Base-by-base conservation (phyloP, 2,113 vertebrate genomes). In the Poecilia latipinna region DNA sequence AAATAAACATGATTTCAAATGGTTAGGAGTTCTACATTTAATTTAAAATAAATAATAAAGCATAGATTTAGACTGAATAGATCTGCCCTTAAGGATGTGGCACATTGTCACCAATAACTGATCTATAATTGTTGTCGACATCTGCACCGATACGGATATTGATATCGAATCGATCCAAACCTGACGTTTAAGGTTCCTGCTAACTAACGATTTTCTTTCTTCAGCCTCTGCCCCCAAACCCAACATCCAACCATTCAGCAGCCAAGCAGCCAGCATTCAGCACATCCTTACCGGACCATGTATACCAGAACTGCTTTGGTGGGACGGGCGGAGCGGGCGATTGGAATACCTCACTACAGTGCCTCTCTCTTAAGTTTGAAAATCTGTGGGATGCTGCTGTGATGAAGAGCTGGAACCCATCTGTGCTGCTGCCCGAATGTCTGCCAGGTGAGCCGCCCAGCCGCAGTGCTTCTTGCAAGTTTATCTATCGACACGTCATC, bases 331-430 rank as follows among this genome's bases (percentile, higher is more conserved):
- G 95, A 12, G 74, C 96, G 72, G 94, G 96, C 65, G 97, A 99
- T 92, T 99, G 97, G 97, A 97, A 95, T 92, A 96, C 95, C 87
- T 97, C 98, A 44, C 90, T 95, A 71, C 93, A 93, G 79, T 95
- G 94, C 83, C 93, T 94, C 78, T 95, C 95, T 0, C 94, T 95
- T n/a, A 98, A 99, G 91, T 97, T 99, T 82, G 96, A 98, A 93
- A 98, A 97, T 91, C 94, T 99, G 76, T 99, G 98, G 96, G 97
- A 96, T 72, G 96, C 97, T 75, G 96, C 97, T 83, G 94, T 98
- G 94, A 98, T 99, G 96, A 98, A 99, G 91, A 96, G 96, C 95
- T 98, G 96, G 97, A 98, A 96, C 92, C 94, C 96, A 64, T 96
- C 96, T 83, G 92, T 97, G 42, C 96, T 97, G 94, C 91, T 98